Base-by-base conservation (phyloP, 2,888 invertebrate species). In the Meganola albula region DNA sequence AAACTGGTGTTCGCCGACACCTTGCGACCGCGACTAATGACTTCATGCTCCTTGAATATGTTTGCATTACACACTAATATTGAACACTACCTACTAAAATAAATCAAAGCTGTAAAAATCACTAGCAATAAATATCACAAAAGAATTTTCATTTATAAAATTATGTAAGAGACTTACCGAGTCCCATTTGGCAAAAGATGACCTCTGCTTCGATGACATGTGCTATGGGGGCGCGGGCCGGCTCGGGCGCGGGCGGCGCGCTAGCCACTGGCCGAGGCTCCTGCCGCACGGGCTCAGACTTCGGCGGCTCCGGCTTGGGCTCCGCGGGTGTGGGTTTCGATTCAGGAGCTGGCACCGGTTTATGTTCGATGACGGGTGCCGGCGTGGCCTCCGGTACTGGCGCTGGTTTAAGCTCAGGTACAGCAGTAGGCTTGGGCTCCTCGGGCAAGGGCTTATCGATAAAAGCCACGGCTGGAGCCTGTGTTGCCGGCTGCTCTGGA, bases 181-280 rank as follows among this genome's bases (percentile, higher is more conserved):
- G 77, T 56, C 91, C 91, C 88, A 92, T 90, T 71, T 90, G 89
- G 68, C 90, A 88, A 80, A 92, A 92, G 59, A 92, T 90, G 48
- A 90, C 90, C 60, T 91, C 91, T 24, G 91, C 90, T 58, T 89
- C 89, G 42, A 89, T 89, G 62, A 88, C 80, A 60, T 84, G 84
- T 18, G 87, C 79, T 34, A 74, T 57, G 34, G 82, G 73, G 31
- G 73, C 71, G 36, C 58, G 27, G 9, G 69, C 57, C 44, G 71
- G 72, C 20, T 64, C 72, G 18, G 65, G 44, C 29, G 53, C 46
- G 29, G 48, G 47, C 10, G 52, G 48, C 37, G 48, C 20, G 4
- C 8, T 20, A 16, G 16, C 16, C 30, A 52, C 45, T 29, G 48
- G 47, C 11, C 51, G 48, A 36, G 48, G 44, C 10, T 55, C 47